Percentiles rank a stretch among this genome's conserved stretches.
Conservation (phyloP, 2,797 vertebrate genomes). For the Pseudochirops corinnae region DNA sequence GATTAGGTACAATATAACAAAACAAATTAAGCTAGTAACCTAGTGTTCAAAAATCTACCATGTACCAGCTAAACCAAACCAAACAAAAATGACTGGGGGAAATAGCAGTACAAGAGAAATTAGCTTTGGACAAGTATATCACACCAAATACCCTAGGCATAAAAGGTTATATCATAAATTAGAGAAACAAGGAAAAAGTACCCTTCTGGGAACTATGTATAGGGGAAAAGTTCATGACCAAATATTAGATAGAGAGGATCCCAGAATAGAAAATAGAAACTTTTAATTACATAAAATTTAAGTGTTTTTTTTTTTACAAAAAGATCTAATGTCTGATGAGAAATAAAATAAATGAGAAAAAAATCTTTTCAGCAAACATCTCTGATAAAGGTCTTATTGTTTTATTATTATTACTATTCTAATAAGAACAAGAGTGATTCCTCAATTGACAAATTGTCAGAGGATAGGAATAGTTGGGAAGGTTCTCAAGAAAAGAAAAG, state of each 20-base stretch:
- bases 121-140: neutral
- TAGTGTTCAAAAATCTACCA: neutral
- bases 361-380: neutral
- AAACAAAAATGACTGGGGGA: too few relatives aligned
- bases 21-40: neutral
- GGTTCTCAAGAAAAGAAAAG: neutral
- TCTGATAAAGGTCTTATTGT: neutral
- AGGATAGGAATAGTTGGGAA: neutral
- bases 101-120: neutral
- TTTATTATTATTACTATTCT: too few relatives aligned
- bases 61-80: too few relatives aligned
- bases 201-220: neutral
- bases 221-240: neutral
- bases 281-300: neutral
- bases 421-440: neutral
- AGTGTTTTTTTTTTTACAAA: neutral
- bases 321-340: too few relatives aligned
- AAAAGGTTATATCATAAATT: neutral
- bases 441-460: neutral
- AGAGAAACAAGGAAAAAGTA: neutral
- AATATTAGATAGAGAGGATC: neutral
- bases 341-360: too few relatives aligned
- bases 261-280: neutral
- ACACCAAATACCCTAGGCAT: neutral
- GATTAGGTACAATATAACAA: neutral